Evolutionary conservation across 23 tunicate genomes (phyloP), one percentile per base, ranked within the genome.

Genomic region (Trididemnum miniatum): DNA sequence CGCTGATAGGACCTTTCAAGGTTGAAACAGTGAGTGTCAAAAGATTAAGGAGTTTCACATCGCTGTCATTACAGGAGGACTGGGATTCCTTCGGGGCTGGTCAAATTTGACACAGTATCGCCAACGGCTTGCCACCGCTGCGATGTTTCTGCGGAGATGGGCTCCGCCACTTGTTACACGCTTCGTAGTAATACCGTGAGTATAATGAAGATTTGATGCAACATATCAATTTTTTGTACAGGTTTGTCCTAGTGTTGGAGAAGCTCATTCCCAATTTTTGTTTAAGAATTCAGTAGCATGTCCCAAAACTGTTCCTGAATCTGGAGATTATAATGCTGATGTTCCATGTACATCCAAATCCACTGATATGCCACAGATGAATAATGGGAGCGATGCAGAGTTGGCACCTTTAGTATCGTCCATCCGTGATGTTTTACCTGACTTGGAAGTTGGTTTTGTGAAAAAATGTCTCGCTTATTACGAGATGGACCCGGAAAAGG

Each of bases 391-490:
- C 15, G 67, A 62, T 20, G 37, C 32, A 0, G 84, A 91, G 71
- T 1, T 59, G 4, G 65, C 79, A 3, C 80, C 86, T 22, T 71
- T 82, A 33, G 57, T 88, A 22, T 80, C 93, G 24, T 69, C 87
- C 24, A 86, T 93, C 1, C 81, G 32, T 22, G 98, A 93, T 39
- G 78, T 93, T 65, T 65, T 93, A 0, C 98, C 92, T 35, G 85
- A 93, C 64, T 52, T 93, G 7, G 93, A 65, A 18, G 59, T 59
- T 12, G 84, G 72, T 51, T 93, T 80, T 52, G 75, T 93, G 30
- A 36, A 75, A 31, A 57, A 78, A 0, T 93, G 92, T 69, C 80
- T 93, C 1, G 24, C 51, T 35, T 54, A 84, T 25, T 93, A 65
- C 62, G 89, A 87, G 29, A 57, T n/a, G 30, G 77, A 88, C 67